Base-by-base conservation (phyloP, 2,888 invertebrate species). In the Diadegma fenestrale region DNA sequence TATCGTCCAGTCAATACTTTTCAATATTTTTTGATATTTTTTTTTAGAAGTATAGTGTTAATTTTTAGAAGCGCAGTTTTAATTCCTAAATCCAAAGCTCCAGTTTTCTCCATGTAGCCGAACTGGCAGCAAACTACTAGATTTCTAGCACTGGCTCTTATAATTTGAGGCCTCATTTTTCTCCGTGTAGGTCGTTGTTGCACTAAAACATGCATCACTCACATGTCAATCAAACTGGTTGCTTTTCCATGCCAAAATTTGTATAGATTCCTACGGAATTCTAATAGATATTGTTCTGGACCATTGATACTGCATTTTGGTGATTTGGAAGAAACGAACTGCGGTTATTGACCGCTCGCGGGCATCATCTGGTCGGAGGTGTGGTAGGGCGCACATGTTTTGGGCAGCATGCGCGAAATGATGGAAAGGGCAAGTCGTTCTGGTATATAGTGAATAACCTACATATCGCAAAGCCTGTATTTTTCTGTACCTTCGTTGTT, bases 321-420 rank as follows among this genome's bases (percentile, higher is more conserved):
- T 33, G 33, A 33, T 33, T 33, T 0, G n/a, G 0, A n/a, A 48
- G 10, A 54, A 10, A 0, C 0, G 2, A 22, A 54, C 51, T 2
- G 22, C 6, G 12, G 22, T 14, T 1, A 26, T 30, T 69, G 30
- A 48, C 33, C 51, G 69, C 17, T 10, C 22, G 22, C 54, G 41
- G 33, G 48, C 80, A 76, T 84, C 85, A 85, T 82, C 80, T 82
- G 85, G 82, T 72, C 54, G 64, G 22, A 63, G 79, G 69, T 63
- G 37, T 76, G 80, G 45, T 63, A 7, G 19, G 4, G 68, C 17
- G 26, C 45, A 76, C 43, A 43, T 77, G 68, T 68, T 78, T 64
- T 14, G 37, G 45, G 30, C 54, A 66, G 51, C 72, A 80, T 45
- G 69, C 58, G 58, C 54, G 64, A 72, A 72, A 77, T 76, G 79